Evolutionary conservation across 2,888 invertebrate genomes (phyloP).

Genomic region (Eudasyphora cyanicolor): DNA sequence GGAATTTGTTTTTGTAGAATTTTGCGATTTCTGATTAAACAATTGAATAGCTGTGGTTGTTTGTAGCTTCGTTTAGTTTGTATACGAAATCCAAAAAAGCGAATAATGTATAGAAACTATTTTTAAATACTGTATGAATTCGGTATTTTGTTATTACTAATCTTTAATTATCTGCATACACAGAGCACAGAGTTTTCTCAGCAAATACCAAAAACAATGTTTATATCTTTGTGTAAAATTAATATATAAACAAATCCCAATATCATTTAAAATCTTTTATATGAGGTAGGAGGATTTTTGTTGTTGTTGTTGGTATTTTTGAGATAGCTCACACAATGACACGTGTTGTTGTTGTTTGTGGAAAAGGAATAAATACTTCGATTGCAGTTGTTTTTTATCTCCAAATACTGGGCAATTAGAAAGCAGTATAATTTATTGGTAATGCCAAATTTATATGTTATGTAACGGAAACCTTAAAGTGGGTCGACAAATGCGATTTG

Average conservation of each 20-base stretch:
- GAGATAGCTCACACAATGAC: background rate
- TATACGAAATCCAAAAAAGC: background rate
- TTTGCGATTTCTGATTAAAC: background rate
- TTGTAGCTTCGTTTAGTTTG: constrained; percentile 1
- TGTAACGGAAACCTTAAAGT: too few species aligned
- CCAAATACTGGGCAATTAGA: background rate
- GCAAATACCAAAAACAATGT: background rate
- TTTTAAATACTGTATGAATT: constrained; percentile 2
- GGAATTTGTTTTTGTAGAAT: background rate
- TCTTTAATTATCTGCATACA: constrained; percentile 4
- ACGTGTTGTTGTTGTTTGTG: background rate
- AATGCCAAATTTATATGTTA: too few species aligned
- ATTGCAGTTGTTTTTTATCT: background rate
- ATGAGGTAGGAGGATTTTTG: background rate
- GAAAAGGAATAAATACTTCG: background rate
- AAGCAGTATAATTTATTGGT: too few species aligned
- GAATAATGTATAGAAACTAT: constrained; percentile 4
- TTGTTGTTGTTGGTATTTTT: background rate
- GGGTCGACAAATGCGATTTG: too few species aligned
- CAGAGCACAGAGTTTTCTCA: background rate
- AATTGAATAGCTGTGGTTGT: background rate
- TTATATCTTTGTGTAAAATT: background rate
- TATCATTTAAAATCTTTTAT: background rate
- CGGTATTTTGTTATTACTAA: background rate
- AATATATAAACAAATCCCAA: constrained; percentile 5